These are phyloP conservation scores for Nephrotoma flavescens DNA, from an alignment of 2,888 invertebrate species.

Conservation along the genomic window DNA sequence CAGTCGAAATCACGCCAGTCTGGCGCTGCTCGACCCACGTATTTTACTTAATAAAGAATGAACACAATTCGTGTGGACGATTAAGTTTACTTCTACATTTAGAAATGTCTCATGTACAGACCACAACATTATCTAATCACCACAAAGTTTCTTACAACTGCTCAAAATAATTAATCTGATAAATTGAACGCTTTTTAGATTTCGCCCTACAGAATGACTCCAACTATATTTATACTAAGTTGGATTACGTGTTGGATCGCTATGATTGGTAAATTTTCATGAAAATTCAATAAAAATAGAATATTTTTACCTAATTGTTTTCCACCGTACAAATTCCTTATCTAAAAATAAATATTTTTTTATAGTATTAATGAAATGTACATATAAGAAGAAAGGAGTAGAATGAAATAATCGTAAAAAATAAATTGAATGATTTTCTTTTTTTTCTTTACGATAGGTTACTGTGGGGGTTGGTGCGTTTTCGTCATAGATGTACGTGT, in stretches of 20 bases:
- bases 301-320: not conserved
- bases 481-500: not conserved
- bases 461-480: not conserved
- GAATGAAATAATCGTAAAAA: not conserved
- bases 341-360: not conserved
- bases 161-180: not conserved
- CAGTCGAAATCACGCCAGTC: no score
- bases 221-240: not conserved
- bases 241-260: not conserved
- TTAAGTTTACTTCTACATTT: no score
- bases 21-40: no score
- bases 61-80: no score
- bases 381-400: not conserved
- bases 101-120: not conserved
- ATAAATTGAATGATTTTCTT: not conserved
- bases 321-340: not conserved
- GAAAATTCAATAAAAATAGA: not conserved
- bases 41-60: no score
- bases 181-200: not conserved
- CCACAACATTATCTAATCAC: not conserved
- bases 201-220: not conserved
- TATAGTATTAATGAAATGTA: not conserved
- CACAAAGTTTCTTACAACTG: not conserved
- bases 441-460: not conserved
- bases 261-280: not conserved